These are phyloP conservation scores for Tinea trinotella DNA, from an alignment of 2,888 invertebrate genomes.

Conservation along the genomic window DNA sequence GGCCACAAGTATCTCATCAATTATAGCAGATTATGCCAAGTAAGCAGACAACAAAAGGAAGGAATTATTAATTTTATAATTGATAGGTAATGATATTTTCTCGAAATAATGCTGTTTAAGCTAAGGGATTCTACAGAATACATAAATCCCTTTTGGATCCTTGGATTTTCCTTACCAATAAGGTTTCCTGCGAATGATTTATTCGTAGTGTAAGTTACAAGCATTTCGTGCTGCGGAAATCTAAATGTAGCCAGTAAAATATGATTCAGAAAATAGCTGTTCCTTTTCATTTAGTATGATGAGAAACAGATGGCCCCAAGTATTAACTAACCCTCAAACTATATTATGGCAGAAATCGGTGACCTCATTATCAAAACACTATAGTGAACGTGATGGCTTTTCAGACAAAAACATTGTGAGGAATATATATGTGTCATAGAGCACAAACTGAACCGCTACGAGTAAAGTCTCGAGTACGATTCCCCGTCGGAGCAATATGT, in stretches of 20 bases:
- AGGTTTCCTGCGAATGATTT: not conserved
- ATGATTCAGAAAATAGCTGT: slow-evolving; percentile 13
- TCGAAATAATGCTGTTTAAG: too few species aligned
- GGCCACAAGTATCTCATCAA: too few species aligned
- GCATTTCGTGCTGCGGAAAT: slow-evolving; percentile 1
- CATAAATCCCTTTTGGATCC: not conserved
- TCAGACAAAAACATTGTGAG: not conserved
- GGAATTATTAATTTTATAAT: too few species aligned
- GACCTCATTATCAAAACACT: slow-evolving; percentile 6
- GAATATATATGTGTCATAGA: not conserved
- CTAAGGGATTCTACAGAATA: too few species aligned
- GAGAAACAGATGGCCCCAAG: slow-evolving; percentile 6
- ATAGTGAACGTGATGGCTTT: not conserved
- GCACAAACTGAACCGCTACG: too few species aligned
- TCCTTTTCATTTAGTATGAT: slow-evolving; percentile 14
- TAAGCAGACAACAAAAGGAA: too few species aligned
- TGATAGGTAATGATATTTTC: too few species aligned
- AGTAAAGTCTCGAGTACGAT: too few species aligned
- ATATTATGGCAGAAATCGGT: not conserved
- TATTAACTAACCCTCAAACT: slow-evolving; percentile 9
- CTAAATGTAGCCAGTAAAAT: slow-evolving; percentile 8
- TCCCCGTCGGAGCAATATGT: too few species aligned
- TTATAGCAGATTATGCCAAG: too few species aligned
- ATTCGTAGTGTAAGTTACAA: not conserved
- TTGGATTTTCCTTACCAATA: slow-evolving; percentile 3